Base-by-base conservation (phyloP, 2,888 invertebrate genomes). In the Scaptomyza cyrtandrae region DNA sequence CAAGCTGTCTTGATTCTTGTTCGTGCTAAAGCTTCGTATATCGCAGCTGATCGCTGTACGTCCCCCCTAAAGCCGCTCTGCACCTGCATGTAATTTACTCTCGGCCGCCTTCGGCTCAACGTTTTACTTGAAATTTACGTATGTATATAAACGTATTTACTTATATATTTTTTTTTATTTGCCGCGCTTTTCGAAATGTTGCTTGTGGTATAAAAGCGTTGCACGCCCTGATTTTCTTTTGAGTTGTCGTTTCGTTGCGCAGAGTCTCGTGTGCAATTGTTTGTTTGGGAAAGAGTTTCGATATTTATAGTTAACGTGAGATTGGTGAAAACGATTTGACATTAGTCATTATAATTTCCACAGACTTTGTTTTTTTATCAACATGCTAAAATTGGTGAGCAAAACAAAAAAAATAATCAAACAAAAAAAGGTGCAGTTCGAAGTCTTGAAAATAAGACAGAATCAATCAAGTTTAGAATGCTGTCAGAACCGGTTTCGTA, bases 191-290 rank as follows among this genome's bases (percentile, higher is more conserved):
- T 70, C 72, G 73, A 76, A 72, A 62, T 70, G 80, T 80, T 75
- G 87, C 33, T 73, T 61, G 78, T 88, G 90, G 91, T 92, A 92
- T 92, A 92, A 91, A 82, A 91, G 91, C 91, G 85, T 90, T 88
- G 88, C 87, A 89, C 90, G 86, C 86, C 88, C 90, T 86, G 89
- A 85, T 90, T 91, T 91, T 91, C 90, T 90, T 91, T 91, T 90
- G 90, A 92, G 91, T 91, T 90, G 91, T 91, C 91, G 89, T 90
- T 91, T 90, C 89, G 90, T 89, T 91, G 90, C 89, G 90, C 91
- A 91, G 91, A 91, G 92, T 91, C 90, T 90, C 90, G 91, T 88
- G 90, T 90, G 90, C 89, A 91, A 91, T 91, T 91, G 91, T 89
- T 41, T 4, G 10, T 41, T 41, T 41, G 9, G 87, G 70, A 70